Percentiles rank a stretch among this genome's conserved stretches.
Evolutionary conservation across 2,113 vertebrate species (phyloP).

Genomic region (Austrofundulus limnaeus): DNA sequence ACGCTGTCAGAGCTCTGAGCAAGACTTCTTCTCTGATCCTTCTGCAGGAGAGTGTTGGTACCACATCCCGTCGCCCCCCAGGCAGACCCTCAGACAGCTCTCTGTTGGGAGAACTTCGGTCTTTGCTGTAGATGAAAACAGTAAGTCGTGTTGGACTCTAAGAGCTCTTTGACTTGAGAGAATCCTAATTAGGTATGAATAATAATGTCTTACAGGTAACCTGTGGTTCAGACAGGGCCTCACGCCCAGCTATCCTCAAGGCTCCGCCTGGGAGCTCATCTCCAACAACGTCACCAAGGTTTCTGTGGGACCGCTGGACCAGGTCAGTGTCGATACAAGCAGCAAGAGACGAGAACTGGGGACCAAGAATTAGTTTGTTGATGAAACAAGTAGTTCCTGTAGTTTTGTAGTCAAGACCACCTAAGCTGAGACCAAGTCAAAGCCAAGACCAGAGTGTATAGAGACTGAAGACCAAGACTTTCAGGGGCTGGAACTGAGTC

Average conservation of each 20-base stretch:
- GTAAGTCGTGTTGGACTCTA: slow-evolving; percentile 70
- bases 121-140: slow-evolving; percentile 89
- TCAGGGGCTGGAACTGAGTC: too few species aligned
- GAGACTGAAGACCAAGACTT: too few species aligned
- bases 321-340: slow-evolving; percentile 76
- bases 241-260: slow-evolving; percentile 94
- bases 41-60: slow-evolving; percentile 95
- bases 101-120: slow-evolving; percentile 93
- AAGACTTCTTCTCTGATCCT: background rate
- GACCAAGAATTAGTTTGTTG: too few species aligned
- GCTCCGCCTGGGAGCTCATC: slow-evolving; percentile 90
- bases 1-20: background rate
- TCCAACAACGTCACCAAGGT: slow-evolving; percentile 92
- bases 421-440: too few species aligned
- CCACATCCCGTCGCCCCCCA: slow-evolving; percentile 90
- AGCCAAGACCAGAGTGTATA: too few species aligned
- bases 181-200: background rate
- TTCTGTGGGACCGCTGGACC: slow-evolving; percentile 92
- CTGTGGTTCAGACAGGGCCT: slow-evolving; percentile 94
- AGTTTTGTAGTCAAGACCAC: too few species aligned
- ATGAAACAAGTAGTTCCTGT: too few species aligned
- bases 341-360: background rate
- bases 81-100: slow-evolving; percentile 89
- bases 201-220: slow-evolving; percentile 76
- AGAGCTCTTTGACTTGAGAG: background rate